Conservation (phyloP, 2,888 invertebrate species). For the Brassicogethes aeneus region DNA sequence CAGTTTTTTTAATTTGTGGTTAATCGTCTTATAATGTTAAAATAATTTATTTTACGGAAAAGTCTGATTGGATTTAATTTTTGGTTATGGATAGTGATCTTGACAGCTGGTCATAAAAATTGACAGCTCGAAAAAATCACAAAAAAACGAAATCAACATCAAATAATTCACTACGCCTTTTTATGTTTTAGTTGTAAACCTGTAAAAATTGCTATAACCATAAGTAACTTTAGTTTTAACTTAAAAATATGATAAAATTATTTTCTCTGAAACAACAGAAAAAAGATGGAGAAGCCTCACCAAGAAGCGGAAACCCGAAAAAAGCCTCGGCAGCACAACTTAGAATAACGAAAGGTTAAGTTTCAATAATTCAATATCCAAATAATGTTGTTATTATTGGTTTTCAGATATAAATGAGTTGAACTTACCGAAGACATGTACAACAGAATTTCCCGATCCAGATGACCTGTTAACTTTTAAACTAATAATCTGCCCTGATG, state of each 20-base stretch:
- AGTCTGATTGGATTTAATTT: too few species aligned
- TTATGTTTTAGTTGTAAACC: constrained; percentile 1
- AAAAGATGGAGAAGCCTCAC: constrained; percentile 87
- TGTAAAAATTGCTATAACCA: neutral
- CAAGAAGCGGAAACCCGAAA: constrained; percentile 69
- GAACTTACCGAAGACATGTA: constrained; percentile 94
- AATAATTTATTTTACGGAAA: too few species aligned
- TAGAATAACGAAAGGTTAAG: constrained; percentile 90
- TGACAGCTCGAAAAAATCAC: neutral
- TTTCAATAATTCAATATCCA: constrained; percentile 1
- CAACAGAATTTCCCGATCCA: constrained; percentile 91
- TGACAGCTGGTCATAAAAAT: neutral
- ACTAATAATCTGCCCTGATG: constrained; percentile 92
- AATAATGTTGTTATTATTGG: too few species aligned
- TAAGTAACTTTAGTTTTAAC: neutral
- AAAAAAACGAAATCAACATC: constrained; percentile 1
- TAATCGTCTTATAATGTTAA: too few species aligned
- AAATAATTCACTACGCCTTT: neutral
- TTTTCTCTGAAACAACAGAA: constrained; percentile 98
- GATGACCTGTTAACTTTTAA: constrained; percentile 95
- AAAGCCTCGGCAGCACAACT: constrained; percentile 95
- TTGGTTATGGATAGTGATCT: neutral
- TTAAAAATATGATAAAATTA: constrained; percentile 84
- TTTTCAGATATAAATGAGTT: constrained; percentile 97
- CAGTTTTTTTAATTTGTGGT: too few species aligned